Evolutionary conservation across 2,888 invertebrate species (phyloP).

Genomic region (Cheilosia vulpina): DNA sequence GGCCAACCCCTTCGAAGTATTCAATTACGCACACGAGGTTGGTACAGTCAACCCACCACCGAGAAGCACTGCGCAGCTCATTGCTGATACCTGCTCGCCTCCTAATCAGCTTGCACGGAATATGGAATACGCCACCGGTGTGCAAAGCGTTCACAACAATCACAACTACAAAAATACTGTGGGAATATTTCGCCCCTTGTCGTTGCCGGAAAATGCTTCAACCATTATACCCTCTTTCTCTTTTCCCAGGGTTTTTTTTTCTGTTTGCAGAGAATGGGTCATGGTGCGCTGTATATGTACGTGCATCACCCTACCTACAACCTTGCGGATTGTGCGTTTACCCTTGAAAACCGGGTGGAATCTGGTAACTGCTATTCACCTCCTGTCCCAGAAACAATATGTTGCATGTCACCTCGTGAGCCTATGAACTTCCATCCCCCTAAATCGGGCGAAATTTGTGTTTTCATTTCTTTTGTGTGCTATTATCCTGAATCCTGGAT

Average conservation of each 20-base stretch:
- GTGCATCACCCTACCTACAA: constrained; percentile 65
- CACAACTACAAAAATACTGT: constrained; percentile 52
- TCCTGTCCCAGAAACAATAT: constrained; percentile 65
- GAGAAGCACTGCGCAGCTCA: constrained; percentile 42
- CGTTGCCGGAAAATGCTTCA: constrained; percentile 18
- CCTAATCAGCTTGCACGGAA: constrained; percentile 63
- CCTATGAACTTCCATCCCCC: constrained; percentile 38
- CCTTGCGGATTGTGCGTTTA: constrained; percentile 64
- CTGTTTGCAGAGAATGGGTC: too few species aligned
- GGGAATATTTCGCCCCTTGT: constrained; percentile 70
- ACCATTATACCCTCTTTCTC: constrained; percentile 63
- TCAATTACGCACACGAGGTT: constrained; percentile 60
- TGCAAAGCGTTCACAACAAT: constrained; percentile 50
- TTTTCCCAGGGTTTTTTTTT: constrained; percentile 54
- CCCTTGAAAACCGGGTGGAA: constrained; percentile 73
- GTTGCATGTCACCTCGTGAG: constrained; percentile 50
- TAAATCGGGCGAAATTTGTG: constrained; percentile 28
- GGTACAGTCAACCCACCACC: constrained; percentile 68
- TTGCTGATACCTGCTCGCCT: constrained; percentile 64
- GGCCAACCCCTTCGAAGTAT: constrained; percentile 46
- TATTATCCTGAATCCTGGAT: constrained; percentile 10
- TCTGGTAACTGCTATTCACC: constrained; percentile 51
- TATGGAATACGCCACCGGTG: constrained; percentile 37
- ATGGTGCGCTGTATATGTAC: constrained; percentile 18
- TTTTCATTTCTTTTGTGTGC: constrained; percentile 36